Evolutionary conservation across 2,888 invertebrate genomes (phyloP), one percentile per base, ranked within the genome.

Genomic region (Sthenelais limicola): DNA sequence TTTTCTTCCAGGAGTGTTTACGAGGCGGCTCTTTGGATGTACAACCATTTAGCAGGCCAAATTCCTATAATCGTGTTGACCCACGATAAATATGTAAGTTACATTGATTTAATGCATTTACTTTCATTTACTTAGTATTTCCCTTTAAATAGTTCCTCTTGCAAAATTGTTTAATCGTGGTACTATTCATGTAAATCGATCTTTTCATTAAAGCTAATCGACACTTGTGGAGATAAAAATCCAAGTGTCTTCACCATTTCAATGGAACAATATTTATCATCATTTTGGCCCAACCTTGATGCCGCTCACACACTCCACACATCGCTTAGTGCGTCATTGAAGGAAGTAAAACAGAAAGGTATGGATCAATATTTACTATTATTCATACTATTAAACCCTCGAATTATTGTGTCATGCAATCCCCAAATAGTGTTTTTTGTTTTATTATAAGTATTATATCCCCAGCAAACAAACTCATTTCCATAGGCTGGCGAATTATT

Each of bases 11-110:
- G 86, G 72, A 80, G 82, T 67, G 82, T 82, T 12, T 84, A 82
- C 71, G 79, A 80, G 68, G 78, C 84, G 51, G 81, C 83, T 9
- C 81, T 81, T 52, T 87, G 85, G 86, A 86, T 81, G 73, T 82
- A 79, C 69, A 77, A 84, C 74, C 87, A 87, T 76, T 78, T 87
- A 43, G 82, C 82, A 35, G 81, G 81, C 12, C 79, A 80, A 33
- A 82, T 85, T 33, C 84, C 86, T 1, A 79, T 87, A 52, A 82
- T 87, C 52, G 82, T 87, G 35, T 82, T 87, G 79, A 73, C 87
- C 3, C 84, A 86, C 28, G 80, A 70, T n/a, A 38, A 7, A 18
- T n/a, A 62, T 35, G 62, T 62, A 38, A 38, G 62, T 35, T n/a
- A 12, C 24, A 9, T 43, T 43, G 12, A 12, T 43, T 18, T 12